phyloP scores from a whole-genome alignment of 2,113 vertebrate genomes.

The Eptatretus burgeri region DNA sequence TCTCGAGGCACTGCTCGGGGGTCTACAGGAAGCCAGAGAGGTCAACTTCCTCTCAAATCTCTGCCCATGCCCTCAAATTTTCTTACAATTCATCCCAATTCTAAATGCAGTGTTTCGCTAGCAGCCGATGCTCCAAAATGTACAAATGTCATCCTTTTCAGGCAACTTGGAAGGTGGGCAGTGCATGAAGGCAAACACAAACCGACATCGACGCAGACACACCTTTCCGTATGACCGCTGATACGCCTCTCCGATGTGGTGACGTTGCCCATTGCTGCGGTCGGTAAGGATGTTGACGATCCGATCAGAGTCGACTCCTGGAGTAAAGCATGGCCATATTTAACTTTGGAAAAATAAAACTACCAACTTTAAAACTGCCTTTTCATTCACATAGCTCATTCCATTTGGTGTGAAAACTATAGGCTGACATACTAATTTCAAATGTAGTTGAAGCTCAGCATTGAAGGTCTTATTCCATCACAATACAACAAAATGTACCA shows the following conservation, averaged over 20 bases:
- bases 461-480: not conserved
- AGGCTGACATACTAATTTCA: not conserved
- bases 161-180: too few species aligned
- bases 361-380: not conserved
- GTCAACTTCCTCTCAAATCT: too few species aligned
- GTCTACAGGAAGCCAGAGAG: too few species aligned
- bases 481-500: not conserved
- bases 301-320: not conserved
- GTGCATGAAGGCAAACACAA: too few species aligned
- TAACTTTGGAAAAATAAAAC: not conserved
- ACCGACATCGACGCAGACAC: not conserved
- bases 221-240: constrained; percentile 3
- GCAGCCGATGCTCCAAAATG: too few species aligned
- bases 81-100: too few species aligned
- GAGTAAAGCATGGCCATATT: not conserved
- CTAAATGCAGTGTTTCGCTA: too few species aligned
- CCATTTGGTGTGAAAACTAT: not conserved
- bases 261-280: not conserved
- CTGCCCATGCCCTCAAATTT: not conserved
- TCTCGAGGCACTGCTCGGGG: too few species aligned
- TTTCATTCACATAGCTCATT: not conserved
- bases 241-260: constrained; percentile 4
- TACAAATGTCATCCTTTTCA: too few species aligned
- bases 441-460: not conserved
- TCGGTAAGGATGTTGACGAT: constrained; percentile 2